Base-by-base conservation (phyloP, 2,888 invertebrate genomes). In the Galerucella calmariensis region DNA sequence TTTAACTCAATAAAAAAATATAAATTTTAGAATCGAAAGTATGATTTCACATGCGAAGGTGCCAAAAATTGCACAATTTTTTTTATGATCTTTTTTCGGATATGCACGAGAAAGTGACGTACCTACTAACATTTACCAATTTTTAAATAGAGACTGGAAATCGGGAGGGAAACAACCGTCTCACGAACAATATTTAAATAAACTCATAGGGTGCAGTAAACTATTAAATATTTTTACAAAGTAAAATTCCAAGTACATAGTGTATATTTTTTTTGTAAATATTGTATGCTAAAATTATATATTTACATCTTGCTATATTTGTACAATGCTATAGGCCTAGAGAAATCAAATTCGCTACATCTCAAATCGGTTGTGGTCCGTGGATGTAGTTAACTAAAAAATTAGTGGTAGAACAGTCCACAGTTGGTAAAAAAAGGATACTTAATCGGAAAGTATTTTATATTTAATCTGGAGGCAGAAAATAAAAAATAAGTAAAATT, bases 231-330 rank as follows among this genome's bases (percentile, higher is more conserved):
- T 83, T 83, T 84, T 84, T 84, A 82, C 82, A 82, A 79, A 85
- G 84, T 79, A 81, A 81, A 85, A 85, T 86, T 85, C 85, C 84
- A 81, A 77, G 83, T 84, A 84, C 77, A 83, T 85, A 86, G 82
- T 86, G 86, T 87, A 86, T 86, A 86, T 87, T 87, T 86, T 86
- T 86, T 86, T 86, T 87, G 87, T 87, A 86, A 85, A 87, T 87
- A 86, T 78, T 84, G 83, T 84, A 85, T 81, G 82, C 83, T 84
- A 84, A 83, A 81, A 78, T 79, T 81, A 82, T 82, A 84, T 84
- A 83, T 83, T 81, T 82, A 82, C 82, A 83, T 83, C 79, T 82
- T 83, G 85, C 85, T 86, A 86, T 86, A 87, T 86, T 87, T 87
- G 86, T 87, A 87, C 87, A 87, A 87, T 85, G 86, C 87, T 87